A percentile compares a stretch with the other conserved stretches of the same genome.
phyloP scores from a whole-genome alignment of 1,140 invertebrate species.

The Eupristina koningsbergeri region DNA sequence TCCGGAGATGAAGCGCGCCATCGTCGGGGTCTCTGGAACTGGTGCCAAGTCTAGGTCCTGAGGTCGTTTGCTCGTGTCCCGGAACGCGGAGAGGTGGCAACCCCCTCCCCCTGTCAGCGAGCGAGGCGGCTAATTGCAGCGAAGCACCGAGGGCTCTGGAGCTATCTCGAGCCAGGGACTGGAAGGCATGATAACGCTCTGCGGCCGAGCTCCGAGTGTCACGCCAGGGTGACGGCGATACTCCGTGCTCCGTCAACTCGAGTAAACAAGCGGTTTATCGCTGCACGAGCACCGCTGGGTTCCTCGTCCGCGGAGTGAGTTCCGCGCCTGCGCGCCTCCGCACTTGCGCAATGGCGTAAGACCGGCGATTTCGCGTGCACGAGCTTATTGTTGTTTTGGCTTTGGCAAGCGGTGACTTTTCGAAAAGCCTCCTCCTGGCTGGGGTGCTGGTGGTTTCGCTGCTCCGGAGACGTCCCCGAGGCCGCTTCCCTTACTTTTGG shows the following conservation, averaged over 20 bases:
- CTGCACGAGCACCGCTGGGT: not conserved
- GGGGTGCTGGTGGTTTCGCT: too few relatives aligned
- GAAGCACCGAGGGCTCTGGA: not conserved
- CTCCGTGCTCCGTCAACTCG: too few relatives aligned
- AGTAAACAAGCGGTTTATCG: not conserved
- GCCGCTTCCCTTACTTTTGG: too few relatives aligned
- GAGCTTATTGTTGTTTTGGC: not conserved
- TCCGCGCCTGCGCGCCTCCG: not conserved
- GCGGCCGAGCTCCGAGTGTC: not conserved
- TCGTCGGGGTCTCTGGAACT: not conserved
- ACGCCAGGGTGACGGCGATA: too few relatives aligned
- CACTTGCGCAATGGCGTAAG: slow-evolving; percentile 15
- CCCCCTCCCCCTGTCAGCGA: not conserved
- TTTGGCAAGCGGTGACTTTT: not conserved
- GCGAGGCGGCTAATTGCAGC: not conserved
- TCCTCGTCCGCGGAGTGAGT: not conserved
- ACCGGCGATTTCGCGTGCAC: slow-evolving; percentile 14
- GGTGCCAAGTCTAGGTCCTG: not conserved
- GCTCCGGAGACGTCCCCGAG: too few relatives aligned
- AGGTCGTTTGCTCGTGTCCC: not conserved
- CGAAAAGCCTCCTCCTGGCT: too few relatives aligned
- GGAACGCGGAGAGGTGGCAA: not conserved
- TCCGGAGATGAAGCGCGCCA: not conserved
- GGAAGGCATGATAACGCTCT: not conserved
- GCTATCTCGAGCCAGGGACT: not conserved